phyloP scores from a whole-genome alignment of 2,888 invertebrate species.

The Rapana venosa region DNA sequence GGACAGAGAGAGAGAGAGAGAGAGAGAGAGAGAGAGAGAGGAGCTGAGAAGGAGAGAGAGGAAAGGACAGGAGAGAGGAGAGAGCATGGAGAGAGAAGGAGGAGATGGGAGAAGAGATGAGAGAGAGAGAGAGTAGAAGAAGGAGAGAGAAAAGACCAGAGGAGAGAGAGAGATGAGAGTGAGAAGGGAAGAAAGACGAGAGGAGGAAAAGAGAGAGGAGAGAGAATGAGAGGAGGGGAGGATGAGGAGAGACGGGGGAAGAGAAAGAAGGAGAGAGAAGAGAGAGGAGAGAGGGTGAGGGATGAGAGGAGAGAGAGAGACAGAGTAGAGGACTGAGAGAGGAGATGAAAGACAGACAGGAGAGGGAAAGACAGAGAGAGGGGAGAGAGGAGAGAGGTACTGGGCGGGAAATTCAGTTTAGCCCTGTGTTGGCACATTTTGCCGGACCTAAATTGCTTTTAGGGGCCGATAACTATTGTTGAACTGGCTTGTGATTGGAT shows the following conservation, averaged over 20 bases:
- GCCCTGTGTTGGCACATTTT: constrained; percentile 54
- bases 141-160: neutral
- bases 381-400: neutral
- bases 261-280: neutral
- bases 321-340: neutral
- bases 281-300: neutral
- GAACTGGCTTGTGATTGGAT: constrained; percentile 55
- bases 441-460: constrained; percentile 54
- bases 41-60: neutral
- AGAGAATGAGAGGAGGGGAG: neutral
- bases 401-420: constrained; percentile 51
- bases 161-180: neutral
- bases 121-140: no score
- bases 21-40: no score
- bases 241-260: neutral
- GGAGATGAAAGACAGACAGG: neutral
- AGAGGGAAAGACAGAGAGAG: neutral
- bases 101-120: neutral
- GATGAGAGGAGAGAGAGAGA: neutral
- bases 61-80: neutral
- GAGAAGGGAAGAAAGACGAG: neutral
- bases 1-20: no score
- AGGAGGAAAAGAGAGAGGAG: neutral
- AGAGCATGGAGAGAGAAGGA: neutral
- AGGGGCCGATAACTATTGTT: constrained; percentile 53